phyloP scores from a whole-genome alignment of 2,888 invertebrate genomes.

The Phengaris alcon region DNA sequence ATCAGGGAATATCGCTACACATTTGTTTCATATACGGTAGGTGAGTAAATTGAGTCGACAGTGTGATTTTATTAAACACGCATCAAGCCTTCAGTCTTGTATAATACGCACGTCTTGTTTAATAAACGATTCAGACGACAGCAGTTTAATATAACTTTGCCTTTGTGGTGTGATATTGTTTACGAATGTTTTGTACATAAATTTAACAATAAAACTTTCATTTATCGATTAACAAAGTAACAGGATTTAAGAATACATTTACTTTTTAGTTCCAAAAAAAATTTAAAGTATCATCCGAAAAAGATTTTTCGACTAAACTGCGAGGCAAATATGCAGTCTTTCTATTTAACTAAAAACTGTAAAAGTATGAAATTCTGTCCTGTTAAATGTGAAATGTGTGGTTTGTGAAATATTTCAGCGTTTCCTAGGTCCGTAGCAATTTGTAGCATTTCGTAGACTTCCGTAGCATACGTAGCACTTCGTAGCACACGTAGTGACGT shows the following conservation, averaged over 20 bases:
- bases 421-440: slow-evolving; percentile 16
- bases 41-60: not conserved
- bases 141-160: not conserved
- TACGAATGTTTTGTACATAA: too few relatives aligned
- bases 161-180: not conserved
- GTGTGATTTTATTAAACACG: slow-evolving; percentile 5
- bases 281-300: not conserved
- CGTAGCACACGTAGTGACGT: not conserved
- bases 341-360: slow-evolving; percentile 3
- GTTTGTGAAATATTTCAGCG: not conserved
- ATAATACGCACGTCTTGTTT: not conserved
- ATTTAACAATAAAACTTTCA: too few relatives aligned
- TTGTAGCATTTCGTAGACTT: not conserved
- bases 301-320: not conserved
- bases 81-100: not conserved
- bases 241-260: too few relatives aligned
- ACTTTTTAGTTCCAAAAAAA: too few relatives aligned
- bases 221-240: too few relatives aligned
- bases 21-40: not conserved
- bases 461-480: not conserved
- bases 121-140: not conserved
- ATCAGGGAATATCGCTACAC: not conserved
- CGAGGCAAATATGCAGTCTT: not conserved
- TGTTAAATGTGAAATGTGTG: not conserved
- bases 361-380: slow-evolving; percentile 7